Evolutionary conservation across 1,140 invertebrate genomes (phyloP).

Genomic region (Bombus terrestris): DNA sequence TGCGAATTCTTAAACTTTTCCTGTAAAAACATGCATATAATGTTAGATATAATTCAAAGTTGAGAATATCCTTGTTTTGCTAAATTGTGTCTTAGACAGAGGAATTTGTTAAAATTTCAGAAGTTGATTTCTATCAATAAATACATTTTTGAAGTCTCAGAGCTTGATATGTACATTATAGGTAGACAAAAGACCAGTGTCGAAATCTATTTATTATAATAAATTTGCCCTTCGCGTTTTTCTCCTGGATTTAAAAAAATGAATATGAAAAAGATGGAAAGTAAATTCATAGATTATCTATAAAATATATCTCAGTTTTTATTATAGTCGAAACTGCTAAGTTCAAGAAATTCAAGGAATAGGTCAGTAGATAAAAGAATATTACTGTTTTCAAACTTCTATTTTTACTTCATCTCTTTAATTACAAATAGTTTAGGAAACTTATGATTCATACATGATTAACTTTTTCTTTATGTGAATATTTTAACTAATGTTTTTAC

Average conservation of each 20-base stretch:
- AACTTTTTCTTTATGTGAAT: neutral
- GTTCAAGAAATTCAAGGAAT: too few species aligned
- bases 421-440: too few species aligned
- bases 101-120: too few species aligned
- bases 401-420: too few species aligned
- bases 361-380: too few species aligned
- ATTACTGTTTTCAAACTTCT: too few species aligned
- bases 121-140: too few species aligned
- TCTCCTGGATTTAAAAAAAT: neutral
- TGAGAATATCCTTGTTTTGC: too few species aligned
- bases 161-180: too few species aligned
- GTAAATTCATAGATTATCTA: neutral
- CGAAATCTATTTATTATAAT: neutral
- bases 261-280: neutral
- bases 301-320: neutral
- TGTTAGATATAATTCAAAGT: neutral
- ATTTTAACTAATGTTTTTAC: neutral
- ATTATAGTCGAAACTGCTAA: neutral
- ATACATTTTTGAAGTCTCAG: too few species aligned
- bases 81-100: too few species aligned
- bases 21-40: neutral
- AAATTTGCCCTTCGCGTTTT: neutral
- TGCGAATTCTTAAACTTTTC: neutral
- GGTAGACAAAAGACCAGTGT: neutral
- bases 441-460: too few species aligned